These are phyloP conservation scores for Nemotelus pantherinus DNA, from an alignment of 2,888 invertebrate species.

Conservation along the genomic window DNA sequence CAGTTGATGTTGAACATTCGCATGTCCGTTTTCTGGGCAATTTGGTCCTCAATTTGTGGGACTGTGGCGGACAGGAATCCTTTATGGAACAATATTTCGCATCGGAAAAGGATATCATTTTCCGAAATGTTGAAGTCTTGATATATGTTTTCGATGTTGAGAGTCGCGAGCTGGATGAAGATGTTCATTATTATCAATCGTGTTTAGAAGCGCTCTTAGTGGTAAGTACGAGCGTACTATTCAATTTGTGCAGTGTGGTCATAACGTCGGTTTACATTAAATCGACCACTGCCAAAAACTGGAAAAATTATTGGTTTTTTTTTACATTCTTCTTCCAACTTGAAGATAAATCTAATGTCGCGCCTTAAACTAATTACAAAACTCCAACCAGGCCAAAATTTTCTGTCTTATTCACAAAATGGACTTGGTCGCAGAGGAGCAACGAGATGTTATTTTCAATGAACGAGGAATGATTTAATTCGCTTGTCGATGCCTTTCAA, in stretches of 20 bases:
- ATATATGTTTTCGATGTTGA: slow-evolving; percentile 99
- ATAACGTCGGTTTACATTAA: no score
- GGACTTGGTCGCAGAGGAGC: no score
- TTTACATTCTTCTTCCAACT: no score
- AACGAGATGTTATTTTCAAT: slow-evolving; percentile 89
- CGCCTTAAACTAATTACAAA: no score
- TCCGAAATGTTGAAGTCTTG: slow-evolving; percentile 96
- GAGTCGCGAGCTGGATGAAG: slow-evolving; percentile 95
- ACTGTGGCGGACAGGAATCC: slow-evolving; percentile 99
- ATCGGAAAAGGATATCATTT: slow-evolving; percentile 97
- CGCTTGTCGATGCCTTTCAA: no score
- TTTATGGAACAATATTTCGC: slow-evolving; percentile 99
- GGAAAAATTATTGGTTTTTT: no score
- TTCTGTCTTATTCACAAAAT: no score
- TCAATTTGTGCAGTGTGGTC: no score
- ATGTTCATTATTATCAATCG: slow-evolving; percentile 98
- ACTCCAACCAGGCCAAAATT: no score
- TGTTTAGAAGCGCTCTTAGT: slow-evolving; percentile 96
- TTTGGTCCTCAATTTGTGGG: slow-evolving; percentile 97
- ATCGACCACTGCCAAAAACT: no score
- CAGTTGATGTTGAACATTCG: slow-evolving; percentile 99
- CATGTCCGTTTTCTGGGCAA: slow-evolving; percentile 99
- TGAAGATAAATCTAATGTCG: no score
- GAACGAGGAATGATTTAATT: slow-evolving; percentile 91
- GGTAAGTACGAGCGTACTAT: slow-evolving; percentile 64